Percentiles rank a stretch among this genome's conserved stretches.
Conservation (phyloP, 1,140 invertebrate species). For the Aphaenogaster ashmeadi region DNA sequence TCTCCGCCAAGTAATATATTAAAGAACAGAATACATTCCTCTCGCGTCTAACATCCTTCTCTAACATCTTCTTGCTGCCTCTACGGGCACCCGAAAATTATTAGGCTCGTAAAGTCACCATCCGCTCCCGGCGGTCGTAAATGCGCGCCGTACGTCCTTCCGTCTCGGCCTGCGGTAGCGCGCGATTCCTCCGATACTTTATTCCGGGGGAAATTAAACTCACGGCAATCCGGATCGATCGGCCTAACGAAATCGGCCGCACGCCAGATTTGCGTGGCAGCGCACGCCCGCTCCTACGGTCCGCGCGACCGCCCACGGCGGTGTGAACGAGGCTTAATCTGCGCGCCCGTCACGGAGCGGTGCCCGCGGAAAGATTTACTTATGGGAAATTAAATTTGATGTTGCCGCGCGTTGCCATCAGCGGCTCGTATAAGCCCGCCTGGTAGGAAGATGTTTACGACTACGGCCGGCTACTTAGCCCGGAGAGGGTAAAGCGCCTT, state of each 20-base stretch:
- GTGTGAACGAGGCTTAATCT: slow-evolving; percentile 78
- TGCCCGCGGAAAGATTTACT: slow-evolving; percentile 82
- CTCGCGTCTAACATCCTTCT: slow-evolving; percentile 5
- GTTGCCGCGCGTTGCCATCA: slow-evolving; percentile 81
- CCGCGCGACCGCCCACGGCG: slow-evolving; percentile 67
- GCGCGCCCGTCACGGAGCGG: slow-evolving; percentile 69
- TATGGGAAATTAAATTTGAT: slow-evolving; percentile 85
- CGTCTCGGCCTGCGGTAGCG: neutral
- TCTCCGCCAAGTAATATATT: neutral
- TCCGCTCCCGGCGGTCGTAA: slow-evolving; percentile 20
- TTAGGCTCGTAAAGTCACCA: slow-evolving; percentile 26
- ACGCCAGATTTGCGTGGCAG: slow-evolving; percentile 53
- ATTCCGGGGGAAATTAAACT: slow-evolving; percentile 34
- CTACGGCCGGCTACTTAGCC: slow-evolving; percentile 82
- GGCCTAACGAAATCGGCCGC: slow-evolving; percentile 47
- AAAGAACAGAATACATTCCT: neutral
- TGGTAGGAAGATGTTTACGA: slow-evolving; percentile 84
- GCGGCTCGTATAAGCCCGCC: slow-evolving; percentile 83
- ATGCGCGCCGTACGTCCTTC: neutral
- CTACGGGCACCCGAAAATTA: neutral
- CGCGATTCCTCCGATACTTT: neutral
- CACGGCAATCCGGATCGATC: slow-evolving; percentile 58
- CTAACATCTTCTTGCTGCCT: neutral
- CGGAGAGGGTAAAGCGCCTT: slow-evolving; percentile 74
- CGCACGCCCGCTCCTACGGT: slow-evolving; percentile 9